Percentiles rank a stretch among this genome's conserved stretches.
Conservation (phyloP, 2,888 invertebrate species). For the Carabus problematicus region DNA sequence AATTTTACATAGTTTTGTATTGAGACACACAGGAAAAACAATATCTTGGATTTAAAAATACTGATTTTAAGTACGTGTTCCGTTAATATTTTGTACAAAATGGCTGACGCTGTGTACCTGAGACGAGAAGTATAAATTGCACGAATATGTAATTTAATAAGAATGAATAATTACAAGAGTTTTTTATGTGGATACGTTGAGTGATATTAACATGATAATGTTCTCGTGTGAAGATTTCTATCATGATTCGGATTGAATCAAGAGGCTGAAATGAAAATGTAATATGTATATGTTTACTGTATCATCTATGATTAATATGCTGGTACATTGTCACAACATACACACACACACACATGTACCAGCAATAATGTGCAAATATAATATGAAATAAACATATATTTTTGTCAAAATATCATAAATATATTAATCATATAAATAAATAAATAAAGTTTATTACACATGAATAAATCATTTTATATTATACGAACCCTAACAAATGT, state of each 20-base stretch:
- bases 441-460: no score
- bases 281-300: conserved; percentile 24
- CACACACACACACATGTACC: conserved; percentile 7
- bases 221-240: conserved; percentile 36
- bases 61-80: no score
- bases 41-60: no score
- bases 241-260: conserved; percentile 35
- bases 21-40: no score
- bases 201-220: neutral
- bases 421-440: no score
- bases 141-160: conserved; percentile 1
- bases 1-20: no score
- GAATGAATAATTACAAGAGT: conserved; percentile 6
- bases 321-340: conserved; percentile 22
- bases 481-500: no score
- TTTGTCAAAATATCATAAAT: no score
- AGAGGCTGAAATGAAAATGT: conserved; percentile 27
- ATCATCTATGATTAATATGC: conserved; percentile 30
- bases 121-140: neutral
- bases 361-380: neutral
- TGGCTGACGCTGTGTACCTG: no score
- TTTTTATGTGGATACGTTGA: neutral
- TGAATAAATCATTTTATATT: no score
- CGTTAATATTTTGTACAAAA: no score
- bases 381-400: neutral